phyloP scores from a whole-genome alignment of 2,888 invertebrate genomes.

The Calephelis perditalis region DNA sequence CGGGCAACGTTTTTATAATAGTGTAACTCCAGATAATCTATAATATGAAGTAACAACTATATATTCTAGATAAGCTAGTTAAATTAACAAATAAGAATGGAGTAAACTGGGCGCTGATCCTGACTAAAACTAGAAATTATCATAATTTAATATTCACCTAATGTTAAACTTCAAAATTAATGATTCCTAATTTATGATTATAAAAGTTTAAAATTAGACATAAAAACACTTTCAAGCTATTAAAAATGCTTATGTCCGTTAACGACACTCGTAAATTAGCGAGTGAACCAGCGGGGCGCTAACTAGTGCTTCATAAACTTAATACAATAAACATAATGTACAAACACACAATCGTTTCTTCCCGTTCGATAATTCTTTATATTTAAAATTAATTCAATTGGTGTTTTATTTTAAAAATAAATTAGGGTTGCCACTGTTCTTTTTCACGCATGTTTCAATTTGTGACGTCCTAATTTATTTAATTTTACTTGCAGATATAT shows the following conservation, averaged over 20 bases:
- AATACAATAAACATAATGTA: constrained; percentile 20
- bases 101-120: too few species aligned
- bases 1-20: too few species aligned
- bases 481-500: too few species aligned
- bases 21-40: too few species aligned
- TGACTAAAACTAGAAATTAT: not conserved
- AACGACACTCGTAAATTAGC: constrained; percentile 5
- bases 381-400: constrained; percentile 47
- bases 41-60: not conserved
- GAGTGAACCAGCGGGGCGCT: constrained; percentile 15
- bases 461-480: too few species aligned
- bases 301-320: constrained; percentile 22
- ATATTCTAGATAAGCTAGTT: not conserved
- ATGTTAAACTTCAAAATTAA: constrained; percentile 9
- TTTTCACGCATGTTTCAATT: too few species aligned
- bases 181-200: constrained; percentile 1
- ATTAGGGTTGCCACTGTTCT: not conserved
- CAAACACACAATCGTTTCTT: constrained; percentile 16
- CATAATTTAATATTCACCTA: constrained; percentile 5
- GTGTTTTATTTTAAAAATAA: constrained; percentile 30
- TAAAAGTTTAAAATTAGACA: constrained; percentile 4
- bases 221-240: constrained; percentile 12
- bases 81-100: not conserved
- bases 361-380: constrained; percentile 34
- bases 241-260: constrained; percentile 1